phyloP scores from a whole-genome alignment of 2,797 vertebrate species.

The Salmo trutta region DNA sequence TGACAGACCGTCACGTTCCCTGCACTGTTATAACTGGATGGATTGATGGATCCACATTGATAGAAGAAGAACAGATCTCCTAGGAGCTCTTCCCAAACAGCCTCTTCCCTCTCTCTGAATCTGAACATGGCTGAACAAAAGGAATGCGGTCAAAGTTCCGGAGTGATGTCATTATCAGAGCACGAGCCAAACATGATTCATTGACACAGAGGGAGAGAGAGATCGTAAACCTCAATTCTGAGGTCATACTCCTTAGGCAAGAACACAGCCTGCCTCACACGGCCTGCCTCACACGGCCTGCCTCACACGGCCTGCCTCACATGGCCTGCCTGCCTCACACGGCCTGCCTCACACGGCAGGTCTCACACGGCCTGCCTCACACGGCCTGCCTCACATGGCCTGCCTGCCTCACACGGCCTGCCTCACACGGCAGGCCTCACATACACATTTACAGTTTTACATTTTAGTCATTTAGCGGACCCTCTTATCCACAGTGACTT shows the following conservation, averaged over 20 bases:
- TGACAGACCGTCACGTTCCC: not conserved
- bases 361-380: too few relatives aligned
- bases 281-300: too few relatives aligned
- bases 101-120: not conserved
- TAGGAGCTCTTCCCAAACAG: not conserved
- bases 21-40: not conserved
- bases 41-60: not conserved
- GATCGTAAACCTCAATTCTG: not conserved
- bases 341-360: too few relatives aligned
- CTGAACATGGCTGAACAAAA: slow-evolving; percentile 8
- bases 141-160: slow-evolving; percentile 44
- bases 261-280: not conserved
- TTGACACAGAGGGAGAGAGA: not conserved
- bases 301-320: too few relatives aligned
- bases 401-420: too few relatives aligned
- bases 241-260: not conserved
- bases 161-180: slow-evolving; percentile 42
- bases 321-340: too few relatives aligned
- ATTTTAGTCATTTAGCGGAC: too few relatives aligned
- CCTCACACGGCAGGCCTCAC: too few relatives aligned
- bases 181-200: slow-evolving; percentile 39
- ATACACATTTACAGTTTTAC: too few relatives aligned
- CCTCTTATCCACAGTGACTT: too few relatives aligned
- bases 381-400: too few relatives aligned
- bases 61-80: not conserved